Base-by-base conservation (phyloP, 1,140 invertebrate genomes). In the Drosophila erecta region DNA sequence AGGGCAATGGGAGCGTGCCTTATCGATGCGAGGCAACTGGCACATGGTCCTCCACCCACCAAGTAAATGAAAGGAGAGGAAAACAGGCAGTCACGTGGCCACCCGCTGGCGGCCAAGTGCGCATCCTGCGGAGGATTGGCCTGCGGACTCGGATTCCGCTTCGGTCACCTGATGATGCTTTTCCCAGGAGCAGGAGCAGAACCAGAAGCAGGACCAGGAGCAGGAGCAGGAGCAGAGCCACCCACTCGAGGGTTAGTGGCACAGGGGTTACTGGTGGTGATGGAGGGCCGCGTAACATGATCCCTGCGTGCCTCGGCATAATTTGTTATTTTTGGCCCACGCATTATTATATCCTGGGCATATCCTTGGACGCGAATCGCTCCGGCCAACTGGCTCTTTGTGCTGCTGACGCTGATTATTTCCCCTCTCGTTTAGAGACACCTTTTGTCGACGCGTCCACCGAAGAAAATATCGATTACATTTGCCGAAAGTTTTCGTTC, bases 221-320 rank as follows among this genome's bases (percentile, higher is more conserved):
- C 4, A 43, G 22, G 22, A 7, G n/a, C n/a, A n/a, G n/a, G n/a
- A n/a, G n/a, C n/a, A n/a, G n/a, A n/a, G n/a, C n/a, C 5, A 54
- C 70, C 44, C 67, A 40, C 46, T 33, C 49, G 27, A 44, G 55
- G 65, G 46, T 10, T 53, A 30, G 30, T 51, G 41, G 40, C 24
- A 40, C 22, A 35, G 12, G 49, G 40, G 41, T 33, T 57, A 35
- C 35, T 71, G 43, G 12, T 24, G 35, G 43, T 30, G 35, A 35
- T 20, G 17, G 35, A 47, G 17, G 20, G 30, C 22, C 49, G 33
- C 22, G 80, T 85, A 85, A 85, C 66, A 69, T 78, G 81, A 85
- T 87, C 83, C 65, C 83, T 86, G 79, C 83, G 83, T 89, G 83
- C 79, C 81, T 27, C 8, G 66, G 84, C 83, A 87, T 86, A 86